Evolutionary conservation across 30 jellyfish, hydroid and myxozoan species (phyloP), one percentile per base, ranked within the genome.

Genomic region (Cassiopea xamachana): DNA sequence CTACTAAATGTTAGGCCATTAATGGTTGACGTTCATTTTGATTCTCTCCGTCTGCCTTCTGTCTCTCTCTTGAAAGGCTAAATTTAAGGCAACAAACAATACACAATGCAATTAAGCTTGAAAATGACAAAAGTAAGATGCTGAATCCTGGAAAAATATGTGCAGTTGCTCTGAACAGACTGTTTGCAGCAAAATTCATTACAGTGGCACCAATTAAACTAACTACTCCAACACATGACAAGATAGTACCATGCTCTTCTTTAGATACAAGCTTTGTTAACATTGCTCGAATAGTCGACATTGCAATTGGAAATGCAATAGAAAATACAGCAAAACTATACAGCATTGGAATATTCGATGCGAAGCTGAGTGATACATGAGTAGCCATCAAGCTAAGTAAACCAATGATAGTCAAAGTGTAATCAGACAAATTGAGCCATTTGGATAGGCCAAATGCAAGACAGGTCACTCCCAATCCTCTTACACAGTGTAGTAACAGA

Each of bases 171-270:
- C 48, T 60, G 73, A 80, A 90, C 51, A 90, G 18, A n/a, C 49
- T 45, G 73, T 90, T 82, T 18, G 90, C 90, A 6, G 87, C 87
- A 50, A 77, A 69, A 17, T 89, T 90, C 86, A 83, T 83, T 81
- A 82, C 67, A 51, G 72, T 60, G 74, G 48, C 80, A 8, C 86
- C 93, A 62, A 90, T 70, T 12, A 82, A 46, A 69, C 97, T 90
- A 15, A 75, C 8, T 18, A 90, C 14, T 1, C 89, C 97, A 17
- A 90, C 89, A 77, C 58, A 75, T 12, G 97, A 82, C 5, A 90
- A 89, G 6, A 77, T 93, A 7, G 79, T 83, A 5, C 97, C 97
- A 39, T 90, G 90, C n/a, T 75, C 87, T 55, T 77, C 85, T 17
- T 68, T 60, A 59, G 77, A 45, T 0, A 90, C 97, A 1, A 76